Evolutionary conservation across 2,113 vertebrate genomes (phyloP), one percentile per base, ranked within the genome.

Genomic region (Andinoacara biseriatus): DNA sequence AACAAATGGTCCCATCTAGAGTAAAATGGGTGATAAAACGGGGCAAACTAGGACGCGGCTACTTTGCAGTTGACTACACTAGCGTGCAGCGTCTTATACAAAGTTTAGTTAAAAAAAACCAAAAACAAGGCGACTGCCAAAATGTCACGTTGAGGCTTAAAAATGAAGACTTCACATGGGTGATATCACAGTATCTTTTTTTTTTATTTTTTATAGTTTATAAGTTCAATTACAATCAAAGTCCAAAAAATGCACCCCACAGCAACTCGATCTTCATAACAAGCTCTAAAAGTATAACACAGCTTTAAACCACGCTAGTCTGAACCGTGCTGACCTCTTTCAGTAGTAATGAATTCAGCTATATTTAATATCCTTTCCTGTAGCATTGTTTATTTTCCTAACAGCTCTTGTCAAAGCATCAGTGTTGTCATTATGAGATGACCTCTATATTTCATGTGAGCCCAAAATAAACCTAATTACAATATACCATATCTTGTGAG

Each of bases 391-490:
- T 80, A 60, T 89, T 87, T 74, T 79, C 60, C 43, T 29, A 79
- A 58, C n/a, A 5, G 49, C 63, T 76, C 22, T 60, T 57, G 43
- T 78, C 75, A 84, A 78, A 85, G 80, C 40, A 88, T 79, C 58
- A 78, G 26, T 22, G 54, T 49, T 78, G 74, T 85, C 46, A 69
- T 90, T 46, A 65, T 58, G 35, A 78, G 38, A n/a, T 83, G 63
- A 84, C 83, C 88, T 88, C 46, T 76, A 10, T 20, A 26, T 63
- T 84, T 87, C 67, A 86, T 75, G 49, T 61, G 56, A 83, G 74
- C 58, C 35, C 52, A 80, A 86, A 89, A 89, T 87, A 80, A 89
- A 81, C 38, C 49, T 77, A 79, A 82, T 54, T 59, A 83, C 56
- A 74, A 29, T 67, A 31, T 26, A 77, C 13, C 18, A 62, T 46